Evolutionary conservation across 23 tunicate genomes (phyloP).

Genomic region (Ciona savignyi): DNA sequence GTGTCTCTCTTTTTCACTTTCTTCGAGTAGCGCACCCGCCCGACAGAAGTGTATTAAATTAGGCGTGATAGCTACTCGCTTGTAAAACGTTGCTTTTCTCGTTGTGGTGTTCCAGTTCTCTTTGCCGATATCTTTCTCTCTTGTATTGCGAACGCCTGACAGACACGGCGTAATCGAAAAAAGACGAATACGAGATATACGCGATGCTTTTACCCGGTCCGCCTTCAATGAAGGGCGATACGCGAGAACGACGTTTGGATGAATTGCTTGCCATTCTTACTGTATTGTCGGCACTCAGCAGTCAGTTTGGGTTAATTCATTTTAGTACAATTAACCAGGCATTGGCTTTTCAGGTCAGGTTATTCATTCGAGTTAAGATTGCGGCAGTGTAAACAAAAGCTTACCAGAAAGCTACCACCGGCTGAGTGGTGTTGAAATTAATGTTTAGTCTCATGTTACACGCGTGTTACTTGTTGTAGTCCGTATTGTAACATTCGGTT

Average conservation of each 20-base stretch:
- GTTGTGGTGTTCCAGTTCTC: background rate
- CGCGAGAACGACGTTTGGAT: too few species aligned
- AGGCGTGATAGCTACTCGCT: background rate
- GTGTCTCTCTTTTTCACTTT: constrained; percentile 1
- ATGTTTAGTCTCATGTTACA: background rate
- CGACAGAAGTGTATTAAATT: background rate
- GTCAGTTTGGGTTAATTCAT: too few species aligned
- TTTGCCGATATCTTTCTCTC: background rate
- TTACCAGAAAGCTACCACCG: background rate
- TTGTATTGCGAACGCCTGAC: background rate
- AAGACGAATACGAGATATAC: background rate
- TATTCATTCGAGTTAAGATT: background rate
- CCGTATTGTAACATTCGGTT: background rate
- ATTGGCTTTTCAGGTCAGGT: too few species aligned
- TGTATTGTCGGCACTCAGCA: too few species aligned
- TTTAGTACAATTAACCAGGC: too few species aligned
- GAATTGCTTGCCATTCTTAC: too few species aligned
- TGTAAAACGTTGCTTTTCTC: background rate
- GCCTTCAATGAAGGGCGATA: background rate
- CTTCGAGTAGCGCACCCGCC: background rate
- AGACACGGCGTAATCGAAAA: background rate
- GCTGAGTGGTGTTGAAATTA: background rate
- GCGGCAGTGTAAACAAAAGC: background rate
- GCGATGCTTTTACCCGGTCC: background rate
- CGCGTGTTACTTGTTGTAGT: background rate